These are phyloP conservation scores for Empidonax alnorum DNA, from an alignment of 2,113 vertebrate genomes.

Conservation along the genomic window DNA sequence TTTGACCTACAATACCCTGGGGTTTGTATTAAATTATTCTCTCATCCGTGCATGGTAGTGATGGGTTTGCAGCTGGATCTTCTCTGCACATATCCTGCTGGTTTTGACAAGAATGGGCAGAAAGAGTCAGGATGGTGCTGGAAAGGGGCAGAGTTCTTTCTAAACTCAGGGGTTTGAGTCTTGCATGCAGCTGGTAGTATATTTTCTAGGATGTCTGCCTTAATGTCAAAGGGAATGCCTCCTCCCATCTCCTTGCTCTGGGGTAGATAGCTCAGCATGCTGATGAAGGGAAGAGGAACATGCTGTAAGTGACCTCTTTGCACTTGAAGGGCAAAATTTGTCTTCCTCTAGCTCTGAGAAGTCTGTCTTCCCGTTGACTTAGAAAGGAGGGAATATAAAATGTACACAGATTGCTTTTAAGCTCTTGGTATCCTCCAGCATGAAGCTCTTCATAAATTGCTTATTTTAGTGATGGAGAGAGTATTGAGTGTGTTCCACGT, in stretches of 20 bases:
- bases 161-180: not conserved
- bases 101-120: not conserved
- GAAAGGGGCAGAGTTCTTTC: not conserved
- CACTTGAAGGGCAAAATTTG: not conserved
- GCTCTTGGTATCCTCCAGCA: not conserved
- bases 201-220: not conserved
- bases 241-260: not conserved
- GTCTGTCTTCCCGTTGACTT: not conserved
- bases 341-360: not conserved
- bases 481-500: not conserved
- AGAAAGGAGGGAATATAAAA: not conserved
- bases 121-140: not conserved
- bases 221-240: not conserved
- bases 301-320: not conserved
- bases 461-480: not conserved
- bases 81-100: not conserved
- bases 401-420: not conserved
- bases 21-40: not conserved
- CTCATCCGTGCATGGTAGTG: rapidly evolving
- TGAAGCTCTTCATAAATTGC: not conserved
- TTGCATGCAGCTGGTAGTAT: not conserved
- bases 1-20: rapidly evolving
- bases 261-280: not conserved
- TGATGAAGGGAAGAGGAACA: not conserved
- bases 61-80: not conserved